phyloP scores from a whole-genome alignment of 2,888 invertebrate genomes.

The Hemaris fuciformis region DNA sequence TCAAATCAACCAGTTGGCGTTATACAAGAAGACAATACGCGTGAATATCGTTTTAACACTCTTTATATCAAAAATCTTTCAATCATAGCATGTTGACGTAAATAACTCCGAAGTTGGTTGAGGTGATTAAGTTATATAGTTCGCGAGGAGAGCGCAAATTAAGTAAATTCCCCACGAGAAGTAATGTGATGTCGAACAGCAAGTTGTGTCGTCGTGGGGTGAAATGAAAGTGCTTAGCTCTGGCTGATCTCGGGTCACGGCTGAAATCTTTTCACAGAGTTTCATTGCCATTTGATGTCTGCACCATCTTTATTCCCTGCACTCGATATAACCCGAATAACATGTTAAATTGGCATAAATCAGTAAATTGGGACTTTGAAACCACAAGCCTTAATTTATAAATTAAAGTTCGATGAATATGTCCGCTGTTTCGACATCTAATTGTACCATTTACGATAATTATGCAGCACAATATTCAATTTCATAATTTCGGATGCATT shows the following conservation, averaged over 20 bases:
- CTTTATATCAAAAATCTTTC: too few relatives aligned
- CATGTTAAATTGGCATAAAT: neutral
- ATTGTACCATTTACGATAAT: neutral
- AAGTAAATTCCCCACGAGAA: neutral
- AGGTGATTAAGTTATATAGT: too few relatives aligned
- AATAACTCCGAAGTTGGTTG: too few relatives aligned
- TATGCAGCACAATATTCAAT: neutral
- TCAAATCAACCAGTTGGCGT: too few relatives aligned
- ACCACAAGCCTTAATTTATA: neutral
- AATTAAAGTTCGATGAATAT: neutral
- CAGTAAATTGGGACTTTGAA: neutral
- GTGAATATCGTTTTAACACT: too few relatives aligned
- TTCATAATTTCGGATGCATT: slow-evolving; percentile 14
- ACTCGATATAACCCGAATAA: neutral
- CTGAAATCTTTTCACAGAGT: neutral
- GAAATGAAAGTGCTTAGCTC: neutral
- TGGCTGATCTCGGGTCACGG: neutral
- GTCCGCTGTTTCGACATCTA: neutral
- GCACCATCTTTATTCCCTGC: neutral
- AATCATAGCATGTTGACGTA: too few relatives aligned
- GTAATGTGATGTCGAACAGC: neutral
- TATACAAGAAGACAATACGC: too few relatives aligned
- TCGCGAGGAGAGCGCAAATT: neutral
- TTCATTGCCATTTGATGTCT: neutral
- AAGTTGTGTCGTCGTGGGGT: neutral